phyloP scores from a whole-genome alignment of 2,888 invertebrate genomes.

The Eudasyphora cyanicolor region DNA sequence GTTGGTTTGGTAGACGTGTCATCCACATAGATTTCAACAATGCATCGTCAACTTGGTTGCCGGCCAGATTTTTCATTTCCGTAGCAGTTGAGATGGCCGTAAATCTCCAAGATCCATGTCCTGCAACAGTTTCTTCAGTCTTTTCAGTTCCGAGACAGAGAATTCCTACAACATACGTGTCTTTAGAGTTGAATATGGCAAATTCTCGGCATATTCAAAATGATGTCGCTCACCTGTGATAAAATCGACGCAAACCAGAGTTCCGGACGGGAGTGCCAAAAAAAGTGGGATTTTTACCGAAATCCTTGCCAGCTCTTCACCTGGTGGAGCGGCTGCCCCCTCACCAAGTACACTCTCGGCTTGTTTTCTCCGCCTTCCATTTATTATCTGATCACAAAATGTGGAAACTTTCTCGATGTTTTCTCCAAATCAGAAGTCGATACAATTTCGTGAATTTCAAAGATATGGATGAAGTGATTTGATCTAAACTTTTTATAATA shows the following conservation, averaged over 20 bases:
- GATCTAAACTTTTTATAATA: too few species aligned
- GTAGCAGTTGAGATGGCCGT: constrained; percentile 68
- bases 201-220: constrained; percentile 60
- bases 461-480: too few species aligned
- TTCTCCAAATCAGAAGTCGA: too few species aligned
- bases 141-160: too few species aligned
- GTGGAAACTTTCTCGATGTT: too few species aligned
- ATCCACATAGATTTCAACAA: constrained; percentile 68
- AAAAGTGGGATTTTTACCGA: constrained; percentile 35
- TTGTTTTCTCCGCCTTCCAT: too few species aligned
- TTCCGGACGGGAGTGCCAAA: constrained; percentile 4
- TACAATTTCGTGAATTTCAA: too few species aligned
- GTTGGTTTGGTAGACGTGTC: constrained; percentile 65
- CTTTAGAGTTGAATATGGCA: constrained; percentile 62
- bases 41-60: constrained; percentile 59
- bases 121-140: constrained; percentile 64
- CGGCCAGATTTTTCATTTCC: constrained; percentile 68
- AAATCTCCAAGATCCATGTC: constrained; percentile 68
- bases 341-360: too few species aligned
- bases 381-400: neutral
- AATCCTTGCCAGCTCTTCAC: neutral
- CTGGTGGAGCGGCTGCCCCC: too few species aligned
- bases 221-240: constrained; percentile 68
- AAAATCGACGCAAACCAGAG: constrained; percentile 63
- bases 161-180: too few species aligned